Base-by-base conservation (phyloP, 2,797 vertebrate species). In the Acanthis flammea region DNA sequence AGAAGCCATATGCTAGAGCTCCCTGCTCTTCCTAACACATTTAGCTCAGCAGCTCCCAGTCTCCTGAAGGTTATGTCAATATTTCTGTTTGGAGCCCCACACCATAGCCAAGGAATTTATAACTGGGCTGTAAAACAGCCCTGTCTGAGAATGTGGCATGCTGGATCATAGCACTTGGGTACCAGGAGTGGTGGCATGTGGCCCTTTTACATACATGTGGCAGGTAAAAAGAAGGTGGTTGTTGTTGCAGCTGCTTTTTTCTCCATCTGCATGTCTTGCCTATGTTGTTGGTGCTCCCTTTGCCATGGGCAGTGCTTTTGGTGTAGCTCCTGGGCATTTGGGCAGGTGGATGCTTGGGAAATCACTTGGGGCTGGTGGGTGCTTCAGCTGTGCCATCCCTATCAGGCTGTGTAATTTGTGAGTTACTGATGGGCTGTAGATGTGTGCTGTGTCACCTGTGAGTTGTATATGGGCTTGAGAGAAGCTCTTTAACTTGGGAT, bases 1-100 rank as follows among this genome's bases (percentile, higher is more conserved):
- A 54, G 92, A 75, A 96, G 94, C 97, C 97, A 97, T 98, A 97
- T 98, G 97, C 95, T 97, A 93, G 81, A 85, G 42, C 95, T 96
- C 97, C 91, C 72, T 87, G 72, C 91, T 80, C 92, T 91, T 74
- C 91, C 86, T 92, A 89, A 82, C 62, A 61, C 73, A 37, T 75
- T 73, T 92, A 94, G 85, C 94, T 81, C 68, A 82, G 83, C 94
- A 78, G 81, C 61, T 95, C 94, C 66, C 75, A 76, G 87, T 94
- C 95, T 97, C 67, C 81, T 94, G 55, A 84, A 96, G 94, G 96
- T 90, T 97, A 88, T 97, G 92, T 97, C 97, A 97, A 96, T 97
- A 97, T 97, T 97, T 98, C 63, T 70, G 65, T 70, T 86, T 55
- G 65, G 50, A 55, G 78, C 74, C 67, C 65, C 35, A 27, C 8